phyloP scores from a whole-genome alignment of 2,113 vertebrate genomes.

The Pionites leucogaster region DNA sequence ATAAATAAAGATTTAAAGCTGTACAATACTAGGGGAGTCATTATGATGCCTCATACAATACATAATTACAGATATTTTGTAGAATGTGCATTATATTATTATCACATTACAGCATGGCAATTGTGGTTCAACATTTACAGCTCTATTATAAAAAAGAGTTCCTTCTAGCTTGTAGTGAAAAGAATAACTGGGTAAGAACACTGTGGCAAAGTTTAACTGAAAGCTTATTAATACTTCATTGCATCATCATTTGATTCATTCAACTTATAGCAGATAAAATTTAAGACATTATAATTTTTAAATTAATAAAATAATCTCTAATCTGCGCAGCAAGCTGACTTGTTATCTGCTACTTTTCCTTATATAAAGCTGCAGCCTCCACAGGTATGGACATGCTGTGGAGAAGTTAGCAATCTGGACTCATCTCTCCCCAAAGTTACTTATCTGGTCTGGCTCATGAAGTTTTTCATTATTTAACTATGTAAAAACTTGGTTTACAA shows the following conservation, averaged over 20 bases:
- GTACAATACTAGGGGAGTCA: neutral
- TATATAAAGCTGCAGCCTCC: constrained; percentile 7
- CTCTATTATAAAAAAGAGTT: neutral
- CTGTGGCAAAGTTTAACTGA: constrained; percentile 12
- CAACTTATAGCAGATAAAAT: constrained; percentile 40
- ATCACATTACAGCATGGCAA: neutral
- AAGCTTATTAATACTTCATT: constrained; percentile 56
- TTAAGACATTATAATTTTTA: constrained; percentile 47
- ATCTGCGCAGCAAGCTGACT: neutral
- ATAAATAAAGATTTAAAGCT: constrained; percentile 2
- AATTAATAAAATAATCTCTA: constrained; percentile 63
- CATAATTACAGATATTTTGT: neutral
- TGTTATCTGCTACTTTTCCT: constrained; percentile 39
- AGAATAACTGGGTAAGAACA: neutral
- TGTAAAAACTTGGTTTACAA: neutral
- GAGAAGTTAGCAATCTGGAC: constrained; percentile 1
- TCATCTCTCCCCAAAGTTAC: neutral
- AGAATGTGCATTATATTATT: constrained; percentile 1
- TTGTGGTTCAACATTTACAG: neutral
- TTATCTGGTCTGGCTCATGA: constrained; percentile 4
- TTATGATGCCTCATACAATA: neutral
- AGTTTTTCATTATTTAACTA: neutral
- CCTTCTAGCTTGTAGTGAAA: neutral
- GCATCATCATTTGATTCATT: constrained; percentile 12
- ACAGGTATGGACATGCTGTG: neutral